Base-by-base conservation (phyloP, 2,113 vertebrate genomes). In the Seriola quinqueradiata region DNA sequence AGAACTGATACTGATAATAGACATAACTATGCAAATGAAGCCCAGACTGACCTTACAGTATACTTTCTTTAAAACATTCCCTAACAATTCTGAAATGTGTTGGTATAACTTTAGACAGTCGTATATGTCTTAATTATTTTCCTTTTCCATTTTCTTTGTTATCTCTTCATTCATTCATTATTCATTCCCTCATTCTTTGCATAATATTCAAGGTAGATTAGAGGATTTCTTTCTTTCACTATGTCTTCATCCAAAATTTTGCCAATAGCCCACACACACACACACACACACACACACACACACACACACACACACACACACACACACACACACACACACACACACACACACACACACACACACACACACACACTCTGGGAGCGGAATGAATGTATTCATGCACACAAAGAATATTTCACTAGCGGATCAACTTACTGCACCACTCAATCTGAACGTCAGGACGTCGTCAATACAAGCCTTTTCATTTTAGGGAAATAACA, bases 321-420 rank as follows among this genome's bases (percentile, higher is more conserved):
- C 40, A 25, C 28, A 54, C 42, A 38, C 59, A 58, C 8, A 9
- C 50, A 76, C 23, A 25, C 54, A 46, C 21, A 46, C 21, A 32
- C 10, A 8, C 25, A 52, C 40, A 25, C 64, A 25, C 21, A 32
- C 10, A 8, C 25, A 52, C 40, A 25, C 28, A 54, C 42, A 38
- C 59, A 58, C 8, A 9, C 50, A 76, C 23, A 25, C 54, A 46
- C 21, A 38, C 58, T 52, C 57, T 8, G 6, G 48, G 25, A 76
- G 57, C 40, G 23, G 58, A 55, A 64, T 13, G 38, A 34, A 23
- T 75, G 72, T 14, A 83, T 81, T 75, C 42, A 70, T 38, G 9
- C 55, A 46, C 57, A 88, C 75, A 88, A 87, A 82, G 68, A 74
- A 32, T 34, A 44, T 64, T 83, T 85, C n/a, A 50, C 19, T 58